Percentiles rank a stretch among this genome's conserved stretches.
Conservation (phyloP, 2,888 invertebrate genomes). For the Catocala nupta region DNA sequence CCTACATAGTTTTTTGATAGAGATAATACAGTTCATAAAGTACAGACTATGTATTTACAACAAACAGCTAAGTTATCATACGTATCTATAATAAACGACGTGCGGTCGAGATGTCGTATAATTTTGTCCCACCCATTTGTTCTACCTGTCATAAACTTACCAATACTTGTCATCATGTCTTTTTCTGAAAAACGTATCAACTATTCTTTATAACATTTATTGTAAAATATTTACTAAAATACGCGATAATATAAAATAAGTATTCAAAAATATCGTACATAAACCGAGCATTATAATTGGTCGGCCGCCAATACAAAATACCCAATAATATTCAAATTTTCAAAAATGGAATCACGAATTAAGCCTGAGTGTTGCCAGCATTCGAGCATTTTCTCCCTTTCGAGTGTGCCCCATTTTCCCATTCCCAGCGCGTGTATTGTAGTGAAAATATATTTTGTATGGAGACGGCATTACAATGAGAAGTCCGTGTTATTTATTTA, state of each 20-base stretch:
- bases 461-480: conserved; percentile 76
- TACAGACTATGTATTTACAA: no score
- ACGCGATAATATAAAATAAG: conserved; percentile 7
- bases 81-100: no score
- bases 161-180: no score
- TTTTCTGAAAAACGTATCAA: no score
- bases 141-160: no score
- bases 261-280: conserved; percentile 17
- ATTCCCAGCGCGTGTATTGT: conserved; percentile 70
- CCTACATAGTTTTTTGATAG: no score
- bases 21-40: no score
- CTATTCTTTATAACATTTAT: no score
- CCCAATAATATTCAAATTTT: conserved; percentile 62
- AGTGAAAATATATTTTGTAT: conserved; percentile 80
- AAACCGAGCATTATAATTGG: conserved; percentile 41
- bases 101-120: no score
- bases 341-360: conserved; percentile 67
- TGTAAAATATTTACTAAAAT: no score
- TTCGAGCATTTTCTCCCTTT: conserved; percentile 70
- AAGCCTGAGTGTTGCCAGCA: conserved; percentile 68
- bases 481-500: conserved; percentile 83
- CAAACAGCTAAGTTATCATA: no score
- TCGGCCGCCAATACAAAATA: conserved; percentile 38
- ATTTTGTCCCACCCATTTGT: no score
- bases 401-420: conserved; percentile 75